Evolutionary conservation across 2,888 invertebrate species (phyloP), one percentile per base, ranked within the genome.

Genomic region (Sesia apiformis): DNA sequence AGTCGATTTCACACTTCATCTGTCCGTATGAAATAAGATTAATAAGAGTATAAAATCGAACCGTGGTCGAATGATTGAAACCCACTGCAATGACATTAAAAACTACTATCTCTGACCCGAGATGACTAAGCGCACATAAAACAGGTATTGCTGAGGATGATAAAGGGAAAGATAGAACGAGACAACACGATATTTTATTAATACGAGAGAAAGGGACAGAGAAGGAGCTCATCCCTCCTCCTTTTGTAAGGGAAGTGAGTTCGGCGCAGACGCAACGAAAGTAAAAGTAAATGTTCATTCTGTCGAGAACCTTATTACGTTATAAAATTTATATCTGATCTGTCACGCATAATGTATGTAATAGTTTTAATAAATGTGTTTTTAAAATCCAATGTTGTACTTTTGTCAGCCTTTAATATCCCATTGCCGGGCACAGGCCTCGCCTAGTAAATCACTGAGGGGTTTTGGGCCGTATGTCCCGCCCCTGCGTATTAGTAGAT

Each of bases 81-180:
- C 57, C 68, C 70, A 77, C 76, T 72, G 70, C 73, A 75, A 67
- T 82, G 83, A 79, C 81, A 83, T 84, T 82, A 81, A 63, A 72
- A 76, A 72, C 72, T 64, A 73, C 76, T 76, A 81, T 80, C 78
- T 72, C 70, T 78, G 78, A 80, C 78, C 78, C 67, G 63, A 69
- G 74, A 76, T 85, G 85, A 86, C 83, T 81, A 79, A 81, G 82
- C 82, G 82, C 82, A 72, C 23, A 43, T 40, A 49, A 52, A 81
- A 84, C 84, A 81, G 74, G 82, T 82, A 76, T 77, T 61, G 62
- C 65, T 58, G 57, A 72, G 65, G 74, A 78, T 72, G 74, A 74
- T 70, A 66, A 74, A 74, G 70, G 74, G 71, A 70, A 4, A 66
- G 73, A 59, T 56, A 50, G 68, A 77, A 56, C 56, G 65, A 69